Evolutionary conservation across 1,140 invertebrate species (phyloP).

Genomic region (Drosophila insularis): DNA sequence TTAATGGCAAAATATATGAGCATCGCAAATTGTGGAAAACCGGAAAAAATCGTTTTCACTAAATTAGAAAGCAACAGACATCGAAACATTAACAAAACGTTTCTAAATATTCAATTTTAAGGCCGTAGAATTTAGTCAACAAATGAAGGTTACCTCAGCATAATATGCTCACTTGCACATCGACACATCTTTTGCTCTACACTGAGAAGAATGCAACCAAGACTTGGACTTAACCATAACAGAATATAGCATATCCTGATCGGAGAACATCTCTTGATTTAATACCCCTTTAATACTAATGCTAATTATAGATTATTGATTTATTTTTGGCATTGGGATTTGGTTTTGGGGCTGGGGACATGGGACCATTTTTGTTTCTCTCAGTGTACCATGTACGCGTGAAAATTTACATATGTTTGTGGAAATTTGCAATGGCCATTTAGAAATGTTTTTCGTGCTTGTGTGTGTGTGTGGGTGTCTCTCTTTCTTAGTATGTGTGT

Average conservation of each 20-base stretch:
- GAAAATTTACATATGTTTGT: conserved; percentile 77
- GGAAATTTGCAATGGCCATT: conserved; percentile 58
- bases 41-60: neutral
- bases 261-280: too few relatives aligned
- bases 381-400: conserved; percentile 41
- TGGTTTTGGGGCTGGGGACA: neutral
- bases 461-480: conserved; percentile 13
- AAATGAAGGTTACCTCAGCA: neutral
- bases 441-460: conserved; percentile 11
- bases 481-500: neutral
- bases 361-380: neutral
- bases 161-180: neutral
- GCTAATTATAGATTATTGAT: too few relatives aligned
- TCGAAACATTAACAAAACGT: neutral
- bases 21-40: neutral
- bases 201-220: neutral
- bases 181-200: neutral
- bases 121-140: neutral
- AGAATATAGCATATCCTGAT: too few relatives aligned
- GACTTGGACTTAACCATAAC: too few relatives aligned
- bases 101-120: conserved; percentile 2
- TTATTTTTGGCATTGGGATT: neutral
- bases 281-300: neutral
- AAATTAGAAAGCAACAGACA: too few relatives aligned
- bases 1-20: neutral